Percentiles rank a stretch among this genome's conserved stretches.
These are phyloP conservation scores for Cephus sareptanus DNA, from an alignment of 2,888 invertebrate species.

Conservation along the genomic window DNA sequence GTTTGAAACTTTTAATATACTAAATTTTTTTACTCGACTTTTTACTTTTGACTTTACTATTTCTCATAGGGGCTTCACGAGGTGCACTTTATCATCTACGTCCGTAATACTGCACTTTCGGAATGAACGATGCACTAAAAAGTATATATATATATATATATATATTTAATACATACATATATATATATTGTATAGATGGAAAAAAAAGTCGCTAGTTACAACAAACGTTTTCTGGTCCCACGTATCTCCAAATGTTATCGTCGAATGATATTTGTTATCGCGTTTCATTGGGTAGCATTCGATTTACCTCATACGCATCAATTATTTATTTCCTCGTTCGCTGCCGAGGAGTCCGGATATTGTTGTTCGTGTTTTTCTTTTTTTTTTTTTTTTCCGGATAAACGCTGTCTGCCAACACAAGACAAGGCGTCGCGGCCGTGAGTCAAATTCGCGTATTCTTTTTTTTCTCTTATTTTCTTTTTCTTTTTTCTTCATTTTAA, in stretches of 20 bases:
- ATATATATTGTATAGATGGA: neutral
- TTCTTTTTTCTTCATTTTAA: neutral
- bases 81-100: neutral
- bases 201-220: slow-evolving; percentile 37
- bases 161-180: too few relatives aligned
- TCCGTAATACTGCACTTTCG: neutral
- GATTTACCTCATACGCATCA: too few relatives aligned
- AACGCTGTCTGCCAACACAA: neutral
- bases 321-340: too few relatives aligned
- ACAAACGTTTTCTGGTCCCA: slow-evolving; percentile 50
- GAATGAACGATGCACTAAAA: neutral
- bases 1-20: neutral
- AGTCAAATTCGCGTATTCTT: neutral
- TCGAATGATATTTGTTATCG: neutral
- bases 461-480: neutral
- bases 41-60: neutral
- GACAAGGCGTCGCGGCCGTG: neutral
- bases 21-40: neutral
- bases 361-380: neutral
- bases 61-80: neutral
- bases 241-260: slow-evolving; percentile 41
- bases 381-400: neutral
- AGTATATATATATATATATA: too few relatives aligned
- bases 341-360: neutral
- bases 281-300: neutral